Base-by-base conservation (phyloP, 2,888 invertebrate species). In the Andrena minutula region DNA sequence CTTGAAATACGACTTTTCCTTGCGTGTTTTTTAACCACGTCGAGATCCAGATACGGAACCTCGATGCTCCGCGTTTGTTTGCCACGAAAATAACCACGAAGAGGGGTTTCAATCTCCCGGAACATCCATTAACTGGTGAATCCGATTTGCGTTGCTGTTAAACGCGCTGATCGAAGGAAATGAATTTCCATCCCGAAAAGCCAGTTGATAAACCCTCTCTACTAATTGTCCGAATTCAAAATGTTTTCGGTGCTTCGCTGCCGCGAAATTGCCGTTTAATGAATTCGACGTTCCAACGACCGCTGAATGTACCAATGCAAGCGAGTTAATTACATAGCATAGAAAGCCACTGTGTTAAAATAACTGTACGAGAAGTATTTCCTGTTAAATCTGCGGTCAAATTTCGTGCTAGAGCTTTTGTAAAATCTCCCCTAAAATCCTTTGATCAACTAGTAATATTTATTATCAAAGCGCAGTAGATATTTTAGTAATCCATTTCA, bases 241-340 rank as follows among this genome's bases (percentile, higher is more conserved):
- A 41, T n/a, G 68, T 65, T 74, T 35, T n/a, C 28, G 12, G 56
- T 20, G n/a, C 1, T 8, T 20, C 8, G 5, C 16, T 4, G 1
- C n/a, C 41, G 51, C 10, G 53, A 53, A 53, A 75, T 64, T 28
- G 8, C 16, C 20, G 28, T 35, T 74, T 83, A 80, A 66, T 32
- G 23, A 23, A 23, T 41, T 16, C 28, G 26, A 10, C 26, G 26
- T 8, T 47, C 16, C n/a, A 51, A 20, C 5, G 20, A 51, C n/a
- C 20, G 51, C 41, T 41, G 41, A 41, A 41, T 41, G 41, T 16
- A 20, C n/a, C n/a, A 51, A 51, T 51, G n/a, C 51, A 8, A 8
- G 51, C 20, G 2, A 20, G 51, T 51, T 51, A 51, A 51, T 51
- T 51, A 8, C 51, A 41, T 4, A 51, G 20, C 20, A n/a, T 8